Evolutionary conservation across 2,888 invertebrate species (phyloP).

Genomic region (Merodon equestris): DNA sequence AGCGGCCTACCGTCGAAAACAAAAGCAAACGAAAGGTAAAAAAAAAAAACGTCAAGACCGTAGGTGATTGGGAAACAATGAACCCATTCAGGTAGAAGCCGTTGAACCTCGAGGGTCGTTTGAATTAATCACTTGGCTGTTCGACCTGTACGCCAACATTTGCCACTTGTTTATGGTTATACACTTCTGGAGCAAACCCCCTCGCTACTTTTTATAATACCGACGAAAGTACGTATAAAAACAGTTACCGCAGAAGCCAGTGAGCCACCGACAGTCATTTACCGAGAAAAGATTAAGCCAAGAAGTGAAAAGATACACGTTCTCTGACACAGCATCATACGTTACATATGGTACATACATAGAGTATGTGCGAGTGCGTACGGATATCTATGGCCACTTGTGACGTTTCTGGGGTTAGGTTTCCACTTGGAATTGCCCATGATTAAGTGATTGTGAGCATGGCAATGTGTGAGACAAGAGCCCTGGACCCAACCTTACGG

Average conservation of each 20-base stretch:
- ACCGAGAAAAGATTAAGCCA: conserved; percentile 13
- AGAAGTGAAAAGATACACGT: conserved; percentile 7
- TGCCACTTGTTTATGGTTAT: no score
- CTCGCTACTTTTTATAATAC: no score
- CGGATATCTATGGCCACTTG: conserved; percentile 26
- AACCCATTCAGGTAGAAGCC: conserved; percentile 51
- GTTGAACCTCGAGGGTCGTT: conserved; percentile 63
- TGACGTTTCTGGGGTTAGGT: conserved; percentile 10
- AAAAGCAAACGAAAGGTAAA: neutral
- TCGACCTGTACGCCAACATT: conserved; percentile 9
- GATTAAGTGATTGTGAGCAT: conserved; percentile 20
- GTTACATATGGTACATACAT: no score
- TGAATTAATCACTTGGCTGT: conserved; percentile 45
- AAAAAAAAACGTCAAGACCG: conserved; percentile 9
- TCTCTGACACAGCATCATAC: no score
- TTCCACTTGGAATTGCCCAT: conserved; percentile 13
- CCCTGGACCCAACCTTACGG: conserved; percentile 12
- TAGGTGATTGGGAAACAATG: conserved; percentile 55
- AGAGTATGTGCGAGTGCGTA: no score
- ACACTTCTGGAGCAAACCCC: no score
- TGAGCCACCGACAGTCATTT: conserved; percentile 10
- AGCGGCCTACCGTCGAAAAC: neutral
- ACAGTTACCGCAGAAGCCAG: no score
- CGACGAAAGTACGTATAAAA: no score
- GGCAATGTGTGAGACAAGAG: neutral